Conservation (phyloP, 2,797 vertebrate species). For the Poecilia velifera region DNA sequence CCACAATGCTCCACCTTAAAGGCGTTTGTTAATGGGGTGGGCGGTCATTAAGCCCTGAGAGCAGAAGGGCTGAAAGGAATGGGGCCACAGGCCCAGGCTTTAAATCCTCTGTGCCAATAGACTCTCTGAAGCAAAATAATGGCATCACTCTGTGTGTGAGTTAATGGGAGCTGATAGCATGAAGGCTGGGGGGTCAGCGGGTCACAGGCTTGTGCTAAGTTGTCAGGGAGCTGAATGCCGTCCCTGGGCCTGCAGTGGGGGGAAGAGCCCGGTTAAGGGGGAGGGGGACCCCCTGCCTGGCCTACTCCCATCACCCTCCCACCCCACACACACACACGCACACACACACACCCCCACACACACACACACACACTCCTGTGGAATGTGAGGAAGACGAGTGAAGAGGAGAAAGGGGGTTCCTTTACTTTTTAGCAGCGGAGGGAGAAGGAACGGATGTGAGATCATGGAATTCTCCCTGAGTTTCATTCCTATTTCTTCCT, state of each 20-base stretch:
- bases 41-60: constrained; percentile 77
- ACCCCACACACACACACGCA: neutral
- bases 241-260: constrained; percentile 74
- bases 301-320: constrained; percentile 59
- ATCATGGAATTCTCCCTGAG: constrained; percentile 46
- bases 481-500: constrained; percentile 20
- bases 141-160: constrained; percentile 83
- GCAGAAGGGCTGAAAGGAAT: constrained; percentile 84
- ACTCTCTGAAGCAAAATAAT: constrained; percentile 88
- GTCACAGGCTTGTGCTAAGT: constrained; percentile 82
- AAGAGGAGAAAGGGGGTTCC: constrained; percentile 47
- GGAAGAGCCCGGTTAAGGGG: constrained; percentile 62
- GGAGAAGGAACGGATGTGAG: constrained; percentile 64
- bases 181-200: constrained; percentile 85
- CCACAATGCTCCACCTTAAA: constrained; percentile 77
- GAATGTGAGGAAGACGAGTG: constrained; percentile 73
- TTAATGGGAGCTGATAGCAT: constrained; percentile 91
- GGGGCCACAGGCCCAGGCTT: constrained; percentile 77
- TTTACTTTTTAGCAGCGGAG: constrained; percentile 32
- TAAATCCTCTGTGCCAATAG: constrained; percentile 83
- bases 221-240: constrained; percentile 89
- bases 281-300: constrained; percentile 72
- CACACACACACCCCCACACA: constrained; percentile 40
- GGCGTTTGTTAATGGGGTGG: constrained; percentile 81
- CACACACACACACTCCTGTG: constrained; percentile 49